Evolutionary conservation across 1,140 invertebrate genomes (phyloP), one percentile per base, ranked within the genome.

Genomic region (Drosophila orena): DNA sequence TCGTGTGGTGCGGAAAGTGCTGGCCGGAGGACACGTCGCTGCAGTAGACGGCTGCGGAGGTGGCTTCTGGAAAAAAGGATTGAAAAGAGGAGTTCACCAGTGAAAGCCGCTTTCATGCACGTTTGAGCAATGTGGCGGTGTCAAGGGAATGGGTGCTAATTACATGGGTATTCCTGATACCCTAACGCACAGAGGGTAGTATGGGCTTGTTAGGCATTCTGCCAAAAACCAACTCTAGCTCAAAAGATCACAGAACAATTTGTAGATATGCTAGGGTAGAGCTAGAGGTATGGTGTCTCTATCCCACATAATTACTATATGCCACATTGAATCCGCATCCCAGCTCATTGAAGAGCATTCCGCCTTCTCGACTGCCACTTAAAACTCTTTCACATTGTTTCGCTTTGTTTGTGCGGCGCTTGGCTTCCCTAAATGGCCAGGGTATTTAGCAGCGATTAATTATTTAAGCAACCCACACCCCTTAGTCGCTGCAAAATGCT

Each of bases 371-470:
- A 11, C 10, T 10, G 44, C 11, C 35, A 35, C 30, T 17, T 47
- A 34, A 43, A 30, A 37, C 34, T 35, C 27, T n/a, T 50, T 34
- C 22, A n/a, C 47, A 57, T 52, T 42, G 38, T 46, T 64, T 64
- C 76, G 61, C 59, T 15, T 77, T 58, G 47, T 76, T 58, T 66
- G n/a, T 68, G 66, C 17, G 20, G 43, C 44, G 59, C 27, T 64
- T 65, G 57, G 11, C 57, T 72, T 56, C 58, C 55, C 78, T 90
- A 86, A 90, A 81, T 81, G 86, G 86, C 80, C 81, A 86, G 79
- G 81, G 86, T 90, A 90, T 90, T 90, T 90, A 90, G 86, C 76
- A 85, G 60, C 38, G 56, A 90, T 90, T 70, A 86, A 90, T 90
- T 81, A 90, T 90, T 90, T 74, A 90, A 71, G 57, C 68, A 77